Base-by-base conservation (phyloP, 2,113 vertebrate genomes). In the Ammodytes dubius region DNA sequence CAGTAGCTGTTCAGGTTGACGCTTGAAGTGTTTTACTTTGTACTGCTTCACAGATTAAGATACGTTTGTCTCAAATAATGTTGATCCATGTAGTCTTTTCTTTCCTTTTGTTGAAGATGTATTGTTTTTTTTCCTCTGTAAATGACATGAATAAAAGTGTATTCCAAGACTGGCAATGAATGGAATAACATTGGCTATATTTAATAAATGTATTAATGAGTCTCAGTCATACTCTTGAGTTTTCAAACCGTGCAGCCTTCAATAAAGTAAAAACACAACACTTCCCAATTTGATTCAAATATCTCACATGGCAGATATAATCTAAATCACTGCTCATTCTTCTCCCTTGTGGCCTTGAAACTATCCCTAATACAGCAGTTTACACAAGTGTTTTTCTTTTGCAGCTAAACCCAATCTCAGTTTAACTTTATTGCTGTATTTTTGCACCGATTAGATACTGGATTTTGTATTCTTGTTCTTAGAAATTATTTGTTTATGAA, bases 151-250 rank as follows among this genome's bases (percentile, higher is more conserved):
- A 86, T 89, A 83, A 89, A 91, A 83, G 68, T 88, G 87, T 90
- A 91, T 92, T 87, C 87, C 82, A 86, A 83, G 83, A 82, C 73
- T 87, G 81, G 61, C 74, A 69, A 72, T 88, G 83, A 76, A 83
- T 89, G 82, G 77, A 89, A 79, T 85, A 77, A 78, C 56, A 72
- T 75, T 74, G 78, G 63, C 45, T 89, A 81, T 88, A 90, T 88
- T 91, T 93, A 92, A 91, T 88, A 90, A 86, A 89, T 83, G 77
- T 86, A 88, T 83, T 73, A 78, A 81, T 83, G 43, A 89, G 59
- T 64, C 19, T 64, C 14, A 40, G 6, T 65, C 71, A 7, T 67
- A 35, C 43, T 58, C 47, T 39, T 74, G 71, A 43, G 27, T 77
- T 76, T 74, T 17, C 9, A 71, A 43, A 52, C 59, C 37, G 17